Conservation (phyloP, 2,888 invertebrate species). For the Diadegma fenestrale region DNA sequence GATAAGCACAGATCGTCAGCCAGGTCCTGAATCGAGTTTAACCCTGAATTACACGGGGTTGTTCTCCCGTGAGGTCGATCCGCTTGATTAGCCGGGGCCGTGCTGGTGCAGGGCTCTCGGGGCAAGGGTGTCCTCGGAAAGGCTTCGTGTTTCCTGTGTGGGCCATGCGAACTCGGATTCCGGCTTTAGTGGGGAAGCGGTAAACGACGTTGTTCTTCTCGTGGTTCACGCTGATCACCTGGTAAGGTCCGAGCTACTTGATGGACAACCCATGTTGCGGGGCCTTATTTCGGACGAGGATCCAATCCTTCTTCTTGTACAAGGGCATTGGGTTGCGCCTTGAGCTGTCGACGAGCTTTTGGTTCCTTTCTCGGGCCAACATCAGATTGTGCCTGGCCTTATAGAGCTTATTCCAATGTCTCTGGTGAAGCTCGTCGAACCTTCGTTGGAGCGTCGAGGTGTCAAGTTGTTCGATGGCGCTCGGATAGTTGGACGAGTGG, state of each 20-base stretch:
- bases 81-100: constrained; percentile 9
- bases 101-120: neutral
- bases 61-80: constrained; percentile 7
- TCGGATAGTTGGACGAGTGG: too few species aligned
- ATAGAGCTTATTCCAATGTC: constrained; percentile 25
- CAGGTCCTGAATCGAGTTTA: neutral
- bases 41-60: neutral
- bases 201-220: constrained; percentile 27
- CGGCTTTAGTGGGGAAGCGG: constrained; percentile 18
- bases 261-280: constrained; percentile 19
- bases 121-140: neutral
- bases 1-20: neutral
- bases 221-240: constrained; percentile 26
- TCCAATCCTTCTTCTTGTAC: constrained; percentile 22
- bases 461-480: constrained; percentile 30
- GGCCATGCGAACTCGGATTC: constrained; percentile 8
- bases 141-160: constrained; percentile 30
- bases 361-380: constrained; percentile 20
- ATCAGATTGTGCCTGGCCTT: constrained; percentile 21
- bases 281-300: constrained; percentile 14
- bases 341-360: constrained; percentile 10
- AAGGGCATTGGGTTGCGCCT: constrained; percentile 28
- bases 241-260: constrained; percentile 20
- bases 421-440: constrained; percentile 25
- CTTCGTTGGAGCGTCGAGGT: constrained; percentile 32